Base-by-base conservation (phyloP, 2,113 vertebrate genomes). In the Myotis lucifugus region DNA sequence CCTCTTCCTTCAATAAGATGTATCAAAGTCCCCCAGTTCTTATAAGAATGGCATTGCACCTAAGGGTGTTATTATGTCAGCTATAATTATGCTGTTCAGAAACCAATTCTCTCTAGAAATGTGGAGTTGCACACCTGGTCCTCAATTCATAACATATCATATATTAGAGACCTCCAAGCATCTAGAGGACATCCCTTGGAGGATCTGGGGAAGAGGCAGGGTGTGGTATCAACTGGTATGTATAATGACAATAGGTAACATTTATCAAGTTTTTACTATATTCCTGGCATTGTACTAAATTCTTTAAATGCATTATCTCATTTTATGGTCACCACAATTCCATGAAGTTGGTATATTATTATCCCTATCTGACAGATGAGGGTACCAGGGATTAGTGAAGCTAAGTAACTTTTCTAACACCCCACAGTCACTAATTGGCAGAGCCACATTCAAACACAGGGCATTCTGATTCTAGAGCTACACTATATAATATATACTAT, bases 51-150 rank as follows among this genome's bases (percentile, higher is more conserved):
- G 12, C 6, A 29, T 54, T 61, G 10, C 2, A 82, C 34, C 82
- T 69, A 93, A 97, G 83, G n/a, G 37, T 94, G 78, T 37, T 94
- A 64, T 76, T 46, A 93, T 95, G 67, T 90, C 59, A 76, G 21
- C 52, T 95, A 61, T 42, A 95, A 91, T 54, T 93, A 91, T 88
- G 19, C 19, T 79, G 56, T 42, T 69, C 46, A 93, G 42, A 95
- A 93, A 0, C 2, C 19, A 66, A 19, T 74, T 94, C 29, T 74
- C 25, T 74, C 54, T 91, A 64, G 27, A 85, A 66, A 92, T 92
- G 42, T 32, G 87, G 29, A 56, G 10, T 50, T 91, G 3, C 27
- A 94, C 42, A 79, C 59, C 74, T 76, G 42, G 91, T 81, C 67
- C 25, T 90, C 19, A 40, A 29, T 73, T 96, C 5, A 85, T 64